A percentile compares a stretch with the other conserved stretches of the same genome.
phyloP scores from a whole-genome alignment of 2,797 vertebrate species.

The Onychomys torridus region DNA sequence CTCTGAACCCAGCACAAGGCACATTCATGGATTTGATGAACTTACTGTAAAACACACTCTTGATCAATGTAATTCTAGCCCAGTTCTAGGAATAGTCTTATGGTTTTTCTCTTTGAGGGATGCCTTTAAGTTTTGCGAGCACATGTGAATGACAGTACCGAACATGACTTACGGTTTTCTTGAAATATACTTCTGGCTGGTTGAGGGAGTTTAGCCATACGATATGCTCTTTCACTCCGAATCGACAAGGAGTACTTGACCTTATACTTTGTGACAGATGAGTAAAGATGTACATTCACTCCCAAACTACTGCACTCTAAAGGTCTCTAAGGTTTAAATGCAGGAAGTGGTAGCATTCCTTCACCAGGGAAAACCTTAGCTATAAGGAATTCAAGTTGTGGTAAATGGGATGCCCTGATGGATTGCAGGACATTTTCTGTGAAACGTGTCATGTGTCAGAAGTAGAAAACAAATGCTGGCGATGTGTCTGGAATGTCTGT shows the following conservation, averaged over 20 bases:
- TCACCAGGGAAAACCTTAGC: constrained; percentile 37
- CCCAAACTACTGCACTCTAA: background rate
- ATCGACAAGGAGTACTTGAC: background rate
- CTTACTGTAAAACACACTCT: constrained; percentile 31
- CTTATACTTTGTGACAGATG: constrained; percentile 15
- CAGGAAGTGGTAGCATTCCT: constrained; percentile 39
- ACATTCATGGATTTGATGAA: constrained; percentile 4
- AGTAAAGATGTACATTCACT: constrained; percentile 30
- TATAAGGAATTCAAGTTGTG: constrained; percentile 54
- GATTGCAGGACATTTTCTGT: constrained; percentile 45
- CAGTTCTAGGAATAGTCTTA: background rate
- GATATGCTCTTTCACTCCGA: constrained; percentile 20
- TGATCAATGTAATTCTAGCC: constrained; percentile 20
- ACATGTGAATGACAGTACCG: constrained; percentile 9
- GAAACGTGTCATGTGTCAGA: background rate
- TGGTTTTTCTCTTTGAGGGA: constrained; percentile 37
- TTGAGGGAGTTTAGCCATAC: background rate
- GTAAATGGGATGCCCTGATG: constrained; percentile 52
- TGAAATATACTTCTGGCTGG: background rate
- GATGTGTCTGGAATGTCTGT: constrained; percentile 26
- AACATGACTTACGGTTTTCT: constrained; percentile 20
- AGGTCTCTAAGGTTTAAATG: constrained; percentile 64
- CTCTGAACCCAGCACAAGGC: background rate
- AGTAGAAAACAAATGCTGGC: background rate
- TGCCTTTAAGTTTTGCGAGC: constrained; percentile 10